A percentile compares a stretch with the other conserved stretches of the same genome.
These are phyloP conservation scores for Junonia oenone DNA, from an alignment of 2,888 invertebrate species.

Conservation along the genomic window DNA sequence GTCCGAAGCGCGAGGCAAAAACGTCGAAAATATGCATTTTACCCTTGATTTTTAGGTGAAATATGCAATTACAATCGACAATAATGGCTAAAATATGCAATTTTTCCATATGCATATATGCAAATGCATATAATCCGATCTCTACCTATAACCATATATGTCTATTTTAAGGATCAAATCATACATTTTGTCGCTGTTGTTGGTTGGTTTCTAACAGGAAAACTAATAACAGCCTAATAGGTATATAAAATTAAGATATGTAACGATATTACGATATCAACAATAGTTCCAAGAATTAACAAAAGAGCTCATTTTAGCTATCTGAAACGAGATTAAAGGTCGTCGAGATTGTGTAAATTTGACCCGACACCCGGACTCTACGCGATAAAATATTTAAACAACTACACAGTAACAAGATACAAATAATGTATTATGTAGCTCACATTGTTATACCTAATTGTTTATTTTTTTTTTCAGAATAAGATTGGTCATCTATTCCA, in stretches of 20 bases:
- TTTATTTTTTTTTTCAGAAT: background rate
- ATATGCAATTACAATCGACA: too few relatives aligned
- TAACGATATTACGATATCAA: constrained; percentile 20
- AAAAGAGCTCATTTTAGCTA: constrained; percentile 63
- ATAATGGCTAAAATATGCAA: too few relatives aligned
- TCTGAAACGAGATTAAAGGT: constrained; percentile 71
- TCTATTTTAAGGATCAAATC: too few relatives aligned
- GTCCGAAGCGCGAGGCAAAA: too few relatives aligned
- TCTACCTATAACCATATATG: too few relatives aligned
- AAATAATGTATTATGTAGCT: constrained; percentile 3
- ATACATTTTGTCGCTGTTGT: background rate
- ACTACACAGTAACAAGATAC: constrained; percentile 32
- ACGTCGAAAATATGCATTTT: too few relatives aligned
- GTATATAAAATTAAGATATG: constrained; percentile 45
- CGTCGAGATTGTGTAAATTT: constrained; percentile 67
- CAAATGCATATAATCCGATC: too few relatives aligned
- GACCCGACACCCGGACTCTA: constrained; percentile 68
- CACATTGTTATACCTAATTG: background rate
- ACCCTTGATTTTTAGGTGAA: too few relatives aligned
- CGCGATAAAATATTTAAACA: constrained; percentile 52
- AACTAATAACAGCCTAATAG: constrained; percentile 23
- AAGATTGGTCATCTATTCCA: background rate
- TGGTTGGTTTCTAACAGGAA: background rate
- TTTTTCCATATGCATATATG: too few relatives aligned
- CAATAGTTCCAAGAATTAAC: constrained; percentile 58